Conservation (phyloP, 2,888 invertebrate species). For the Bembecia ichneumoniformis region DNA sequence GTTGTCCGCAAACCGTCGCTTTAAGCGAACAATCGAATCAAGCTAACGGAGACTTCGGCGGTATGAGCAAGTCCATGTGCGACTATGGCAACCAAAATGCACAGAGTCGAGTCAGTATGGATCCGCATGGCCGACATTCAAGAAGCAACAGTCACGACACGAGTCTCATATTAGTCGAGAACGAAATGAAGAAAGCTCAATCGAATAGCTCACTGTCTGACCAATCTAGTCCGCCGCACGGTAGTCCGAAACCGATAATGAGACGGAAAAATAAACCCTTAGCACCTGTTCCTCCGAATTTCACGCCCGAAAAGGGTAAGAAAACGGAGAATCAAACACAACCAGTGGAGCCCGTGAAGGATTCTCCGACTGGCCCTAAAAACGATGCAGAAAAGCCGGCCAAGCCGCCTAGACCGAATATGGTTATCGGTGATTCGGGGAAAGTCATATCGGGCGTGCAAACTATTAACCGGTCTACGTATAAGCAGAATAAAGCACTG, state of each 20-base stretch:
- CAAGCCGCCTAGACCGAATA: constrained; percentile 77
- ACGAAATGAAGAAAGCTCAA: constrained; percentile 73
- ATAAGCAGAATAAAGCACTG: constrained; percentile 63
- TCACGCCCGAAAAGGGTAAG: constrained; percentile 62
- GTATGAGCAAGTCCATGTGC: constrained; percentile 58
- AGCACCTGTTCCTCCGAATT: constrained; percentile 79
- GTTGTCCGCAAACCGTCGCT: constrained; percentile 54
- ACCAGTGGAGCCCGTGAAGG: constrained; percentile 23
- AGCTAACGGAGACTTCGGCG: constrained; percentile 51
- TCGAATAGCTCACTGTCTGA: constrained; percentile 79
- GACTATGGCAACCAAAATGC: constrained; percentile 38
- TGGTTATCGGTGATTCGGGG: constrained; percentile 63
- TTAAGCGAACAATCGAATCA: constrained; percentile 53
- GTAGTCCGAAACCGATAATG: constrained; percentile 81
- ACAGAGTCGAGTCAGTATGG: constrained; percentile 17
- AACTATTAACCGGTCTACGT: constrained; percentile 74
- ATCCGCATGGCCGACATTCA: constrained; percentile 54
- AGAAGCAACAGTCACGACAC: constrained; percentile 75
- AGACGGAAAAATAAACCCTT: constrained; percentile 83
- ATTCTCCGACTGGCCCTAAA: constrained; percentile 27
- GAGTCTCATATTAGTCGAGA: constrained; percentile 62
- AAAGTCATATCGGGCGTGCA: constrained; percentile 68
- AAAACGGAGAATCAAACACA: constrained; percentile 35
- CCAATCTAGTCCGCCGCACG: constrained; percentile 78
- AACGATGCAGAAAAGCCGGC: constrained; percentile 67